Evolutionary conservation across 2,888 invertebrate species (phyloP).

Genomic region (Aethes cnicana): DNA sequence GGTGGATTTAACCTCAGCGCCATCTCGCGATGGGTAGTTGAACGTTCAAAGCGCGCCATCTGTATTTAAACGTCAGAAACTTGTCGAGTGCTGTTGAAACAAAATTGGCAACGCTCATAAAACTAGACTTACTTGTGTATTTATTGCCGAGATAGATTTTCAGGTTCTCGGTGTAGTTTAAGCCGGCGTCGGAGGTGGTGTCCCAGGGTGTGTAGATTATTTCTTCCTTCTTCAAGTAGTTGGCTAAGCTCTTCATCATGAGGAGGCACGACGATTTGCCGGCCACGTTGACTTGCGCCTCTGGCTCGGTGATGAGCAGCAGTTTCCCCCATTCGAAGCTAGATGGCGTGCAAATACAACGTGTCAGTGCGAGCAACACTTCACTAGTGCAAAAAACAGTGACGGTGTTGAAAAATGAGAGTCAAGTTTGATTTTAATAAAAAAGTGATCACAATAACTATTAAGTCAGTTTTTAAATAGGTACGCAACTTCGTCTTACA

Average conservation of each 20-base stretch:
- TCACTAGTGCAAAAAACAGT: slow-evolving; percentile 55
- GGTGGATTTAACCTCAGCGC: not conserved
- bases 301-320: slow-evolving; percentile 87
- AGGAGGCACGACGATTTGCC: slow-evolving; percentile 88
- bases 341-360: slow-evolving; percentile 67
- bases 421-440: not conserved
- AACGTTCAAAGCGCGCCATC: slow-evolving; percentile 36
- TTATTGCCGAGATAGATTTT: slow-evolving; percentile 85
- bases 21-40: slow-evolving; percentile 26
- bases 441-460: slow-evolving; percentile 16
- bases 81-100: not conserved
- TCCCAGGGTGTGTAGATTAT: slow-evolving; percentile 83
- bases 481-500: too few relatives aligned
- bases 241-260: slow-evolving; percentile 87
- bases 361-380: slow-evolving; percentile 67
- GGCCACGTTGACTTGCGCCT: slow-evolving; percentile 85
- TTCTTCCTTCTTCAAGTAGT: slow-evolving; percentile 74
- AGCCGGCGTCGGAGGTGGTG: slow-evolving; percentile 78
- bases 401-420: slow-evolving; percentile 21
- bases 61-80: slow-evolving; percentile 8
- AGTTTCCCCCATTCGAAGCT: slow-evolving; percentile 87
- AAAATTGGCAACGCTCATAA: slow-evolving; percentile 1
- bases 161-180: slow-evolving; percentile 83
- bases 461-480: too few relatives aligned
- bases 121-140: slow-evolving; percentile 85